Evolutionary conservation across 2,797 vertebrate genomes (phyloP), one percentile per base, ranked within the genome.

Genomic region (Sebastes taczanowskii): DNA sequence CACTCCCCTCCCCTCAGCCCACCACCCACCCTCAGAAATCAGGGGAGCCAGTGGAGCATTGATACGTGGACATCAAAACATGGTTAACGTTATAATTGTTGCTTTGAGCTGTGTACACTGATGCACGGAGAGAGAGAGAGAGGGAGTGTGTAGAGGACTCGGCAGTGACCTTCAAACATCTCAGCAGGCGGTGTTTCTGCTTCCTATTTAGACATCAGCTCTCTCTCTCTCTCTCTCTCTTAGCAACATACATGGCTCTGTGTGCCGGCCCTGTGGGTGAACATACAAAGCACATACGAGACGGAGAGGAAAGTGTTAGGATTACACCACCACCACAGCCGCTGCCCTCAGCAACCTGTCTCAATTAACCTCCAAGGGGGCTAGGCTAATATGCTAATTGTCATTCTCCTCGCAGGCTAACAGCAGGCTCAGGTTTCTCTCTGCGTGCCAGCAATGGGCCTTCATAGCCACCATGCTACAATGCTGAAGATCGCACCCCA

Each of bases 131-230:
- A 64, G 71, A 20, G 55, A 20, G 55, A 74, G 63, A 52, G 75
- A 64, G 83, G 27, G 46, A 35, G 66, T 80, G 81, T 23, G 46
- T 63, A 72, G 84, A 89, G 86, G 88, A 90, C 91, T 85, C 16
- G 32, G 18, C 78, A 68, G 79, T 95, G 91, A 92, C 94, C 95
- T 96, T 95, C 94, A 95, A 77, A 90, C 76, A 91, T 90, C 90
- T 91, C 93, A 79, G 85, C 84, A 83, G 90, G 81, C 81, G 9
- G 35, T 38, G 58, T 82, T 84, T 87, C 67, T 88, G 86, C 84
- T 69, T 84, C 86, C 79, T 87, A 78, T 87, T 91, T 79, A 71
- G 75, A 84, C 74, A 73, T 78, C 72, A 63, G 49, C 49, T n/a
- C 27, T 11, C 68, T 81, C 75, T 27, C 27, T 27, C 25, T 73